Percentiles rank a stretch among this genome's conserved stretches.
Evolutionary conservation across 2,888 invertebrate genomes (phyloP).

Genomic region (Ectobius pallidus): DNA sequence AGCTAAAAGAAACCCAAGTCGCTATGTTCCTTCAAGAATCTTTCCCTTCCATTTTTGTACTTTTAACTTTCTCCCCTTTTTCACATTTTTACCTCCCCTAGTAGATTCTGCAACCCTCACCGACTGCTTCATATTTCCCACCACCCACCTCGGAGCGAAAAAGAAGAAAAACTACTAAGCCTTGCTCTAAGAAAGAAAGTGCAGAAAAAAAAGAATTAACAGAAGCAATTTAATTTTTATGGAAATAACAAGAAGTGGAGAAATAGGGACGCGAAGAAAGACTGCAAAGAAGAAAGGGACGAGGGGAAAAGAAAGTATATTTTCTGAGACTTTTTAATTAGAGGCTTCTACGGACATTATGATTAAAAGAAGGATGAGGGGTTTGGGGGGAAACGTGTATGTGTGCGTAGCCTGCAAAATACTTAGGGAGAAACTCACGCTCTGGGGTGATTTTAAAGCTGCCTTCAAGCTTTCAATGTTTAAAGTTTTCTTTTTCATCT

Average conservation of each 20-base stretch:
- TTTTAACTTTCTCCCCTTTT: conserved; percentile 21
- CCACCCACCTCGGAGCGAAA: conserved; percentile 9
- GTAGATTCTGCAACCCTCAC: conserved; percentile 7
- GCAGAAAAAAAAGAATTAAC: conserved; percentile 42
- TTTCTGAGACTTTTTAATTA: conserved; percentile 41
- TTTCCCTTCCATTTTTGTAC: conserved; percentile 11
- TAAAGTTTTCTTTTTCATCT: background rate
- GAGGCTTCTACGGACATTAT: conserved; percentile 40
- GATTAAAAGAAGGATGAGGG: conserved; percentile 37
- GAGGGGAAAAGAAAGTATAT: conserved; percentile 6
- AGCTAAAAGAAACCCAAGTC: conserved; percentile 15
- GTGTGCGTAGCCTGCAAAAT: conserved; percentile 5
- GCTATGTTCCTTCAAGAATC: background rate
- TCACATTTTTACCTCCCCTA: conserved; percentile 16
- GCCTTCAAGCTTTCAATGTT: background rate
- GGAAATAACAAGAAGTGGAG: conserved; percentile 31
- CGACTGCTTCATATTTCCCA: conserved; percentile 29
- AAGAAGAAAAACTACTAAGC: conserved; percentile 35
- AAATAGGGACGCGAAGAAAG: background rate
- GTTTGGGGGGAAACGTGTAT: background rate
- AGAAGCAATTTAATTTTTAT: conserved; percentile 44
- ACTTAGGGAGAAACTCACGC: background rate
- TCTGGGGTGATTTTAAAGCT: background rate
- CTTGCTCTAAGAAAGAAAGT: conserved; percentile 17
- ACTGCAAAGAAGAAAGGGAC: background rate